Percentiles rank a stretch among this genome's conserved stretches.
Evolutionary conservation across 2,797 vertebrate species (phyloP).

Genomic region (Balearica regulorum): DNA sequence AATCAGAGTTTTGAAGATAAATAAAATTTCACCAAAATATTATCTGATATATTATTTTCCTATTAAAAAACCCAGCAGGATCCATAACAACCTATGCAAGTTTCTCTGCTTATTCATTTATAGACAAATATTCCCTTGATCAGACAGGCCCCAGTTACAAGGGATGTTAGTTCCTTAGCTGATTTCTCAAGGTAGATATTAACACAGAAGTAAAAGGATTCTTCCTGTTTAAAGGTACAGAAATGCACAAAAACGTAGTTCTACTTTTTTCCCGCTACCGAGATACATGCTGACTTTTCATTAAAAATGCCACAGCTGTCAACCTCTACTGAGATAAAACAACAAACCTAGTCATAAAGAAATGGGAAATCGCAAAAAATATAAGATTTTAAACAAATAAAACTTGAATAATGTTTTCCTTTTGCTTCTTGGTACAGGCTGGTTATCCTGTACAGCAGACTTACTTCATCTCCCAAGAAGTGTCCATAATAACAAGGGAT

Average conservation of each 20-base stretch:
- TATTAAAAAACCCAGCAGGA: background rate
- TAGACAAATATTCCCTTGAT: background rate
- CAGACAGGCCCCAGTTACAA: background rate
- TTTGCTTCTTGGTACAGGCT: background rate
- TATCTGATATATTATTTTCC: background rate
- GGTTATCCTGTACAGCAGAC: background rate
- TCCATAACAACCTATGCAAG: background rate
- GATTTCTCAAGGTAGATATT: constrained; percentile 7
- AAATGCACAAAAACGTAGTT: background rate
- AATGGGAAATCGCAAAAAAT: background rate
- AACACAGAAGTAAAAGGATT: background rate
- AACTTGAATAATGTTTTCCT: background rate
- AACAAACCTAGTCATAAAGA: background rate
- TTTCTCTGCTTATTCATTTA: background rate
- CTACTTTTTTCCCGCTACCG: background rate
- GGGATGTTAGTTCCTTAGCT: background rate
- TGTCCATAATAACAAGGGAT: background rate
- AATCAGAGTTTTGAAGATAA: background rate
- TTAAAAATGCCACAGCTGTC: constrained; percentile 31
- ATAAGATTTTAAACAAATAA: background rate
- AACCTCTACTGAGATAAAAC: background rate
- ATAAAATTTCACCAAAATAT: background rate
- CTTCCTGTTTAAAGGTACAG: background rate
- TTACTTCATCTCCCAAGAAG: background rate
- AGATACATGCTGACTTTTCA: constrained; percentile 19